phyloP scores from a whole-genome alignment of 2,797 vertebrate species.

The Enteromius fasciolatus region DNA sequence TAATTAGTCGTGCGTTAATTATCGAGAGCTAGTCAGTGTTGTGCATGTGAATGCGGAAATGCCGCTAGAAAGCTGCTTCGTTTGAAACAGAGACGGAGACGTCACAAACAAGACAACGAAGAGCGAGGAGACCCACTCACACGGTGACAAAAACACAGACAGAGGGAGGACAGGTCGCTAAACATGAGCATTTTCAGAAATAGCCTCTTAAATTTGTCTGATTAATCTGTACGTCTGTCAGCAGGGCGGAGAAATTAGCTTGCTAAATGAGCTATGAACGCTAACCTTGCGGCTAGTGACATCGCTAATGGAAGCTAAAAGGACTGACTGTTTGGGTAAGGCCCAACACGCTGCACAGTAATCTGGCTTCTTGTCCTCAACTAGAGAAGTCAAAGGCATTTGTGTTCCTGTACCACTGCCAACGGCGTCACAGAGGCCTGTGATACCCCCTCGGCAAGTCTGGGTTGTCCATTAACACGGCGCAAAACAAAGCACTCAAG shows the following conservation, averaged over 20 bases:
- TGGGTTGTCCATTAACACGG: constrained; percentile 25
- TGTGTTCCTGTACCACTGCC: constrained; percentile 36
- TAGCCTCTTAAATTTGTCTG: neutral
- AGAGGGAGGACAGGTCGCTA: constrained; percentile 35
- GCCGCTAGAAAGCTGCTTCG: neutral
- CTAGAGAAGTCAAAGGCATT: constrained; percentile 49
- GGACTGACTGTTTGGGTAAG: neutral
- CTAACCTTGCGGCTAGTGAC: constrained; percentile 37
- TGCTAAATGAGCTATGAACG: constrained; percentile 21
- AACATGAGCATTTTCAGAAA: neutral
- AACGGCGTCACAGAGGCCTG: constrained; percentile 35
- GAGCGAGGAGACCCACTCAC: constrained; percentile 51
- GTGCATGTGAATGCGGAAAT: constrained; percentile 10
- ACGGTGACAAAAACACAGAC: constrained; percentile 62
- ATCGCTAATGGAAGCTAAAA: constrained; percentile 39
- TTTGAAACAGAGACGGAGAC: neutral
- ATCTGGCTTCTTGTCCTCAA: constrained; percentile 38
- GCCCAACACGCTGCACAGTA: constrained; percentile 18
- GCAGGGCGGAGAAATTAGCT: neutral
- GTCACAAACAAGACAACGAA: constrained; percentile 23
- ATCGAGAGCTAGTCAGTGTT: neutral
- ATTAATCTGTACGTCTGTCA: neutral
- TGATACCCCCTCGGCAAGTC: constrained; percentile 46
- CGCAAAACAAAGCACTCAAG: constrained; percentile 41
- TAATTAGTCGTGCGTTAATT: constrained; percentile 32